phyloP scores from a whole-genome alignment of 2,888 invertebrate genomes.

The Perizoma flavofasciatum region DNA sequence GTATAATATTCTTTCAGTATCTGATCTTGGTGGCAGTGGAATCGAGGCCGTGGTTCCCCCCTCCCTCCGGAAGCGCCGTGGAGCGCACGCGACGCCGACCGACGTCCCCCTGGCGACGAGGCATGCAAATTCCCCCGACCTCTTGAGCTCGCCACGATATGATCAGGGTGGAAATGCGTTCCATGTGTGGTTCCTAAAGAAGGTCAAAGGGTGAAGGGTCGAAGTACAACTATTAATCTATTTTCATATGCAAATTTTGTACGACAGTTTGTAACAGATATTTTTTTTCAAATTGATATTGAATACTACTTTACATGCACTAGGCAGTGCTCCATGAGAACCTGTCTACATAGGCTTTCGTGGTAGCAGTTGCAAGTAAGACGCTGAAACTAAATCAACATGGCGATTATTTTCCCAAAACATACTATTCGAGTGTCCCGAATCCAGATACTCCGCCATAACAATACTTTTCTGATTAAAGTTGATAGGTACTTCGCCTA shows the following conservation, averaged over 20 bases:
- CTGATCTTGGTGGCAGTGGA: conserved; percentile 65
- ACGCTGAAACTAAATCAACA: background rate
- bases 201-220: conserved; percentile 55
- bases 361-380: background rate
- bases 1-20: conserved; percentile 58
- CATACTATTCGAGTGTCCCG: no score
- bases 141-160: conserved; percentile 57
- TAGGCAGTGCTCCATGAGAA: no score
- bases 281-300: conserved; percentile 3
- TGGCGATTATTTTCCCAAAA: no score
- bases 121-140: conserved; percentile 70
- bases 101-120: conserved; percentile 58
- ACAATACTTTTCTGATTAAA: no score
- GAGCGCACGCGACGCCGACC: conserved; percentile 65
- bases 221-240: conserved; percentile 38
- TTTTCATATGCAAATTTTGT: conserved; percentile 39
- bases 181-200: conserved; percentile 56
- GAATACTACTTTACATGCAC: background rate
- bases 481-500: no score
- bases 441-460: no score
- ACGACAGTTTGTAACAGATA: conserved; percentile 6
- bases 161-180: conserved; percentile 61
- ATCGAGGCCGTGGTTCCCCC: conserved; percentile 61
- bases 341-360: background rate
- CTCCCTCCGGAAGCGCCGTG: conserved; percentile 68